Conservation (phyloP, 2,113 vertebrate species). For the Accipiter virgatus region DNA sequence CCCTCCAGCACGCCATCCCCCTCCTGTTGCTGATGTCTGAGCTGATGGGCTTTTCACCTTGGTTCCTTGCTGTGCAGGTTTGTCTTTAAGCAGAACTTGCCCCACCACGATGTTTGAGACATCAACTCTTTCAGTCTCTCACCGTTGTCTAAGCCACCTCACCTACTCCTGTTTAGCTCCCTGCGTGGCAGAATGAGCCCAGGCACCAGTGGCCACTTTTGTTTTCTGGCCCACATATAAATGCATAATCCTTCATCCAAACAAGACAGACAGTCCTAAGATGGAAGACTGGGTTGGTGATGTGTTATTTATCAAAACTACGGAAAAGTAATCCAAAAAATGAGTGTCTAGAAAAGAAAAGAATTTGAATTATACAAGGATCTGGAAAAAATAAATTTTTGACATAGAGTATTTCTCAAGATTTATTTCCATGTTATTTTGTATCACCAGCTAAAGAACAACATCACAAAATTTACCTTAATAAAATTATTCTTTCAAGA, state of each 20-base stretch:
- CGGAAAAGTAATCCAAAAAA: not conserved
- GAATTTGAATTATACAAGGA: not conserved
- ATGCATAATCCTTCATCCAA: not conserved
- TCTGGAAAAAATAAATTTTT: not conserved
- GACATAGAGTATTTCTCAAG: not conserved
- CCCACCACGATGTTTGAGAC: no score
- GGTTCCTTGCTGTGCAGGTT: no score
- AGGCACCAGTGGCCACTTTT: not conserved
- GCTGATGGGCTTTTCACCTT: no score
- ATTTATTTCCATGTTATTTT: not conserved
- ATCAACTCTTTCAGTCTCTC: no score
- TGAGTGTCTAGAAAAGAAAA: not conserved
- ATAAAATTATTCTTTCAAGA: not conserved
- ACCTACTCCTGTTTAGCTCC: not conserved
- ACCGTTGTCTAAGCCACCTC: not conserved
- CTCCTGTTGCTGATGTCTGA: no score
- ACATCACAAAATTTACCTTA: not conserved
- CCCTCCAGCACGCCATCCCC: no score
- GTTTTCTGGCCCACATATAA: not conserved
- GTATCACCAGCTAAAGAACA: not conserved
- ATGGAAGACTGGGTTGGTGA: not conserved
- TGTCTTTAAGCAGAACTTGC: no score
- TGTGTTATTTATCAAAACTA: not conserved
- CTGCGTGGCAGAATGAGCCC: not conserved
- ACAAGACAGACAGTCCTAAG: not conserved